Base-by-base conservation (phyloP, 2,888 invertebrate species). In the Sinodicranocentrus sp. region DNA sequence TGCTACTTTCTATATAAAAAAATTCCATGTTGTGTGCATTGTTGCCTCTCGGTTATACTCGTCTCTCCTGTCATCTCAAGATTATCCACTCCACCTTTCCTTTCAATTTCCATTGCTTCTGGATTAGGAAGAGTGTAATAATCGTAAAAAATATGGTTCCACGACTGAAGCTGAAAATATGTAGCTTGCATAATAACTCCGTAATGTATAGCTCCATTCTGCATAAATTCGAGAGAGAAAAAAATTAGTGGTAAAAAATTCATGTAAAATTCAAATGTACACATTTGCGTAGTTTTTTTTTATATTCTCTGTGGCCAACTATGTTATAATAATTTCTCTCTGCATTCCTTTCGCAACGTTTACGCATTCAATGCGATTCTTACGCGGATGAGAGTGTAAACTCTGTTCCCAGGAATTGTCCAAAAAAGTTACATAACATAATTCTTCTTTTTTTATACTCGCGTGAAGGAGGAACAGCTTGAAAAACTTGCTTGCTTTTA, bases 1-100 rank as follows among this genome's bases (percentile, higher is more conserved):
- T 65, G 65, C 43, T 65, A 65, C 65, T 43, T 65, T 65, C 21
- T 65, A 68, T 26, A 28, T 48, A 68, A 26, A 25, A n/a, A 48
- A 17, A 68, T 1, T 13, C 15, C 39, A 67, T 48, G 23, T 44
- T 39, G 15, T 39, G 44, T 28, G 48, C 19, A 70, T 70, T 28
- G 54, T 52, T 28, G 26, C 26, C 19, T 39, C 19, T 17, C 28
- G 25, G 26, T 63, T 33, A 61, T 13, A 33, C 33, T 25, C n/a
- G n/a, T n/a, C 26, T 25, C 19, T 68, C 44, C 13, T 70, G 39
- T 57, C 59, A 63, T 63, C 26, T 63, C 15, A 75, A 63, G 44
- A 73, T 48, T 73, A 63, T 57, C 63, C 63, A 75, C 73, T 75
- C 73, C 73, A 75, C 73, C 73, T 75, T 75, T 17, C 57, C 33